Conservation (phyloP, 2,888 invertebrate species). For the Chouioia cunea region DNA sequence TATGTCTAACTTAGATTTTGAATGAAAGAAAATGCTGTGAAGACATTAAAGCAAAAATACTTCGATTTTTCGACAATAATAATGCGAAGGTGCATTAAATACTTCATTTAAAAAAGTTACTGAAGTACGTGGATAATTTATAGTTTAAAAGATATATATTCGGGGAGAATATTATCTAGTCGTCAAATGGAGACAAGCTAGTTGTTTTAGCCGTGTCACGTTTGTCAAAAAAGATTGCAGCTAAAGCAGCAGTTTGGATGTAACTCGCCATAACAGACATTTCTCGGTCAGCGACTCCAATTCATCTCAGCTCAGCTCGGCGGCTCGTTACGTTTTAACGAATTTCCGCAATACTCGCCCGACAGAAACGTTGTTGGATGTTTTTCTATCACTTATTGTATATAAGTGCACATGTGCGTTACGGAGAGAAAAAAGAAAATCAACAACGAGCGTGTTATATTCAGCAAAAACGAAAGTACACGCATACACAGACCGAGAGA, state of each 20-base stretch:
- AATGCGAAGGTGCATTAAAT: no score
- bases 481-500: not conserved
- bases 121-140: no score
- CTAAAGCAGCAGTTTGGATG: not conserved
- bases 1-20: no score
- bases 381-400: conserved; percentile 14
- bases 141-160: no score
- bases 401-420: not conserved
- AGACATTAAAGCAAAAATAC: no score
- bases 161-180: no score
- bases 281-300: conserved; percentile 45
- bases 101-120: no score
- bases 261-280: conserved; percentile 27
- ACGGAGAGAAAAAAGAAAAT: conserved; percentile 3
- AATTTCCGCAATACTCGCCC: conserved; percentile 38
- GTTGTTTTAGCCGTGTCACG: conserved; percentile 3
- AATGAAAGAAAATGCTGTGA: no score
- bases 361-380: not conserved
- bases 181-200: no score
- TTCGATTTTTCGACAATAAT: no score
- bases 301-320: conserved; percentile 17
- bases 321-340: conserved; percentile 16
- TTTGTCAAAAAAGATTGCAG: conserved; percentile 15
- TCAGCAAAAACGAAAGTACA: conserved; percentile 44
- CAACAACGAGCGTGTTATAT: not conserved